A percentile compares a stretch with the other conserved stretches of the same genome.
phyloP scores from a whole-genome alignment of 2,113 vertebrate species.

The Pardalotus punctatus region DNA sequence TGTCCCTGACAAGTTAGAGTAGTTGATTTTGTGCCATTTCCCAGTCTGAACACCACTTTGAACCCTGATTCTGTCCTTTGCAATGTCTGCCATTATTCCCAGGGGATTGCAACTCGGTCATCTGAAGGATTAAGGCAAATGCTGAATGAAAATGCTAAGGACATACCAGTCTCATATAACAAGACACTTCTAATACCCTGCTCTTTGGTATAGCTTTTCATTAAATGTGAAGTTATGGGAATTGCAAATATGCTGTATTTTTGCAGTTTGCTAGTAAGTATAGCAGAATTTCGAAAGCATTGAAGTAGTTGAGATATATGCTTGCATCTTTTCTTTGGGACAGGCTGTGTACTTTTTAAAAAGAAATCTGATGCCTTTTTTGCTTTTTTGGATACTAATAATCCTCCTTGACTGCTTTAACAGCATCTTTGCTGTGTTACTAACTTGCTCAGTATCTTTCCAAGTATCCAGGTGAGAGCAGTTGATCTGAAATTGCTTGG shows the following conservation, averaged over 20 bases:
- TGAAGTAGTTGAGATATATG: not conserved
- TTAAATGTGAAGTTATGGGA: not conserved
- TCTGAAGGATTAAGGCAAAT: not conserved
- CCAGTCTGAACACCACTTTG: not conserved
- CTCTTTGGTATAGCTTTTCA: not conserved
- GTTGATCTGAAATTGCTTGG: not conserved
- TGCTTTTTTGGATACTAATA: not conserved
- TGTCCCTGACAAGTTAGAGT: not conserved
- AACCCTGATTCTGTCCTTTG: not conserved
- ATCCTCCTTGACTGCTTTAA: not conserved
- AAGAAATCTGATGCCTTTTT: not conserved
- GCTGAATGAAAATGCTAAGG: not conserved
- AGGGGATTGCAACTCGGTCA: not conserved
- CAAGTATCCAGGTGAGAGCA: not conserved
- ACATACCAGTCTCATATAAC: not conserved
- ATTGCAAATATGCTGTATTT: not conserved
- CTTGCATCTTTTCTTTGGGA: not conserved
- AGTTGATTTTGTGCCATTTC: not conserved
- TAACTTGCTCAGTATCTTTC: not conserved
- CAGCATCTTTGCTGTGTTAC: not conserved
- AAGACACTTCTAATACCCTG: not conserved
- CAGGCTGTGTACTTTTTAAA: not conserved
- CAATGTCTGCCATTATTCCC: not conserved
- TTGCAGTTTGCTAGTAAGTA: not conserved
- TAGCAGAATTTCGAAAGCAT: not conserved